phyloP scores from a whole-genome alignment of 1,140 invertebrate genomes.

The Drosophila nasuta region DNA sequence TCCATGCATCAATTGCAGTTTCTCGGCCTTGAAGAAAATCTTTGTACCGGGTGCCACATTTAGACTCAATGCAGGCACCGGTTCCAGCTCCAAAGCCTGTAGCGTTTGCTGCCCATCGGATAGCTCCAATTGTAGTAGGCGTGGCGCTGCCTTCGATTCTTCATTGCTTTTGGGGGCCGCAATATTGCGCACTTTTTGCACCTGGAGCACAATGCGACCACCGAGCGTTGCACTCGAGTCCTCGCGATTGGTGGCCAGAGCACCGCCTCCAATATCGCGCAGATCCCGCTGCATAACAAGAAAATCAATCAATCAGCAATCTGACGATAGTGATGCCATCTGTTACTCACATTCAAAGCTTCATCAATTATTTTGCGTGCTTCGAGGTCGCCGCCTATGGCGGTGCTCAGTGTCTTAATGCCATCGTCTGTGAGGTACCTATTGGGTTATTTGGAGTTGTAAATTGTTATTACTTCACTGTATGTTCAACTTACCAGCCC shows the following conservation, averaged over 20 bases:
- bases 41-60: slow-evolving; percentile 93
- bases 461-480: not conserved
- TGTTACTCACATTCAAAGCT: slow-evolving; percentile 62
- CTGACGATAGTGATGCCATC: not conserved
- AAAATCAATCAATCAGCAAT: slow-evolving; percentile 65
- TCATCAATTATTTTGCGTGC: slow-evolving; percentile 67
- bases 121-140: slow-evolving; percentile 92
- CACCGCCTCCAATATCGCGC: slow-evolving; percentile 89
- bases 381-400: slow-evolving; percentile 41
- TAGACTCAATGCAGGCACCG: slow-evolving; percentile 88
- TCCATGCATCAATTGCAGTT: slow-evolving; percentile 87
- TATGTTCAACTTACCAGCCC: slow-evolving; percentile 86
- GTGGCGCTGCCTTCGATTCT: slow-evolving; percentile 91
- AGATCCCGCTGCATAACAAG: slow-evolving; percentile 88
- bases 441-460: slow-evolving; percentile 10
- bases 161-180: slow-evolving; percentile 96
- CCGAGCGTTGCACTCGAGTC: slow-evolving; percentile 86
- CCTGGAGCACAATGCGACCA: slow-evolving; percentile 92
- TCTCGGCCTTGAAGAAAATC: slow-evolving; percentile 85
- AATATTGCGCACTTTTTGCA: slow-evolving; percentile 94
- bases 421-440: slow-evolving; percentile 57
- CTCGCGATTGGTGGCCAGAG: slow-evolving; percentile 86
- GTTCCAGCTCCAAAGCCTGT: slow-evolving; percentile 89
- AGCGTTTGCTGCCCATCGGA: slow-evolving; percentile 93
- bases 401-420: slow-evolving; percentile 49